Conservation (phyloP, 2,113 vertebrate species). For the Oryzias curvinotus region DNA sequence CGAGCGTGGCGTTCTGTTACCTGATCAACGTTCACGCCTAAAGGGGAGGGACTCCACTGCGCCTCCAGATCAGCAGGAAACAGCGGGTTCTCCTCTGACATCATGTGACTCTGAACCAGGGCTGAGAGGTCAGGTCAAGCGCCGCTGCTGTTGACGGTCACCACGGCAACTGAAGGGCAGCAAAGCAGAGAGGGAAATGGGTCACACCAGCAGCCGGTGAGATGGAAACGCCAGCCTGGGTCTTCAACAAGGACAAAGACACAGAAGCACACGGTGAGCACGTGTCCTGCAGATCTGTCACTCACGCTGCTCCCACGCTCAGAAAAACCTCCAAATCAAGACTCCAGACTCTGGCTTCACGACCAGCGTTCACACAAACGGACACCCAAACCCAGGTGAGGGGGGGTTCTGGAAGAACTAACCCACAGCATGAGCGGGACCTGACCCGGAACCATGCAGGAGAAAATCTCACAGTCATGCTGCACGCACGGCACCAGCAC, state of each 20-base stretch:
- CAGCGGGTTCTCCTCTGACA: constrained; percentile 90
- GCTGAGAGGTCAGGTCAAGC: constrained; percentile 81
- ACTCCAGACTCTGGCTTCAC: no score
- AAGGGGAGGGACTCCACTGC: constrained; percentile 82
- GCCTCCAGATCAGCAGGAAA: constrained; percentile 89
- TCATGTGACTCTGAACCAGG: constrained; percentile 86
- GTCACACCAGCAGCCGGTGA: constrained; percentile 31
- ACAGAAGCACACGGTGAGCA: not conserved
- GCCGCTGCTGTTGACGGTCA: constrained; percentile 66
- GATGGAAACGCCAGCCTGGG: constrained; percentile 11
- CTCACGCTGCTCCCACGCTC: no score
- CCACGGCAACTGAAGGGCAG: constrained; percentile 72
- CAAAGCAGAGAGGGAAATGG: constrained; percentile 6
- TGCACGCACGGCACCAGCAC: no score
- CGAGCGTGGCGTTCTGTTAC: constrained; percentile 57
- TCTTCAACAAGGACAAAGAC: not conserved
- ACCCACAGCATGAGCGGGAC: no score
- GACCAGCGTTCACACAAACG: no score
- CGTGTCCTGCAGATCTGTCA: no score
- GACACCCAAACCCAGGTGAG: no score
- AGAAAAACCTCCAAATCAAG: no score
- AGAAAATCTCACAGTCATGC: no score
- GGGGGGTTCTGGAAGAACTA: no score
- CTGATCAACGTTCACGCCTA: constrained; percentile 83
- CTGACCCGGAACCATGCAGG: no score